These are phyloP conservation scores for Steromphala cineraria DNA, from an alignment of 2,888 invertebrate genomes.

Conservation along the genomic window DNA sequence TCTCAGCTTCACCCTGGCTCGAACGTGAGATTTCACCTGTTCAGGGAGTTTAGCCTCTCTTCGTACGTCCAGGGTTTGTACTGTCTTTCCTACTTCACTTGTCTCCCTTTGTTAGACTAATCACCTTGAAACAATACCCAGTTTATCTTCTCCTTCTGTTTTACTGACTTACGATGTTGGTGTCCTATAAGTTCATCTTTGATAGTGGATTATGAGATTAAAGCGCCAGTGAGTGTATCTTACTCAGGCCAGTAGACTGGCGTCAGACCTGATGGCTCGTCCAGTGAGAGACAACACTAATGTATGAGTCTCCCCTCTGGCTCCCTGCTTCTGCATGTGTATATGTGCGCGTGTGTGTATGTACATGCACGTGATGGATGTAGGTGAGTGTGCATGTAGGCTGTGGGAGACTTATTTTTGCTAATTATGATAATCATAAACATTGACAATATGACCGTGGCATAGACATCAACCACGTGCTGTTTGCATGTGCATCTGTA, in stretches of 20 bases:
- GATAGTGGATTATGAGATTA: slow-evolving; percentile 12
- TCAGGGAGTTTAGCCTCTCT: not conserved
- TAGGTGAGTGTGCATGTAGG: not conserved
- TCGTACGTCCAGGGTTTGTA: not conserved
- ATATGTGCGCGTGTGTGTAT: not conserved
- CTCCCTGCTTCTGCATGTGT: not conserved
- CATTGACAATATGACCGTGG: no score
- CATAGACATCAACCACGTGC: no score
- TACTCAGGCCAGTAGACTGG: not conserved
- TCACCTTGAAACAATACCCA: not conserved
- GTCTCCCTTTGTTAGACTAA: slow-evolving; percentile 1
- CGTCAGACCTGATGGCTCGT: not conserved
- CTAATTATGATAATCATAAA: no score
- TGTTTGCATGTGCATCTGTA: no score
- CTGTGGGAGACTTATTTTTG: no score
- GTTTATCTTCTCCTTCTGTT: not conserved
- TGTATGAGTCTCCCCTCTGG: not conserved
- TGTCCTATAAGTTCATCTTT: slow-evolving; percentile 5
- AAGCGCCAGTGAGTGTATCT: not conserved
- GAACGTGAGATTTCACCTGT: not conserved
- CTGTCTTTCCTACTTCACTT: not conserved
- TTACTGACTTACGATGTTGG: not conserved
- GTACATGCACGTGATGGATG: slow-evolving; percentile 1
- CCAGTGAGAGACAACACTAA: not conserved
- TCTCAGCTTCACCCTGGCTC: slow-evolving; percentile 12